A percentile compares a stretch with the other conserved stretches of the same genome.
Evolutionary conservation across 2,113 vertebrate species (phyloP).

Genomic region (Labeo catla): DNA sequence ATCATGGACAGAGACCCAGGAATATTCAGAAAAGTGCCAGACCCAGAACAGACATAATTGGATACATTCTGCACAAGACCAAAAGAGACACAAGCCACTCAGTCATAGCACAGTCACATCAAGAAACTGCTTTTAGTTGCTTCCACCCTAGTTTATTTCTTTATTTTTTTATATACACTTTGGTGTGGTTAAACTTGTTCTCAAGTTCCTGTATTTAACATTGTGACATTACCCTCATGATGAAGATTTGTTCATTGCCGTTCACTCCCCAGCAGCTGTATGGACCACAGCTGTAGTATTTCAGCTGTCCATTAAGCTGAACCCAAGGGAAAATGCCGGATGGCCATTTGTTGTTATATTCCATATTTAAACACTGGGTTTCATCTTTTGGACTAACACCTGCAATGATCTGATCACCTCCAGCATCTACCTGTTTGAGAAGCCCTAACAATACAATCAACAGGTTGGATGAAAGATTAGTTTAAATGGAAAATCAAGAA

Average conservation of each 20-base stretch:
- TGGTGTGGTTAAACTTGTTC: too few relatives aligned
- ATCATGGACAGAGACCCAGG: neutral
- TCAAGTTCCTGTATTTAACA: neutral
- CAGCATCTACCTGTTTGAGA: constrained; percentile 12
- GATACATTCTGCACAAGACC: neutral
- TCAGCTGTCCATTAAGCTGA: constrained; percentile 1
- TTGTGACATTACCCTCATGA: constrained; percentile 23
- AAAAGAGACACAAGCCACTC: neutral
- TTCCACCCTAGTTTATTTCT: too few relatives aligned
- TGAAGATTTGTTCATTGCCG: neutral
- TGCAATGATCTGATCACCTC: constrained; percentile 30
- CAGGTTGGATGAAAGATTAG: neutral
- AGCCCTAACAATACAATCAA: neutral
- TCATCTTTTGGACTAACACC: neutral
- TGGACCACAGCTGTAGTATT: constrained; percentile 41
- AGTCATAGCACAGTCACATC: neutral
- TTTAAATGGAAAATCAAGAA: too few relatives aligned
- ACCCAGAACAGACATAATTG: neutral
- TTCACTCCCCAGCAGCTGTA: constrained; percentile 54
- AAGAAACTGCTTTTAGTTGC: neutral
- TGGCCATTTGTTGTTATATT: neutral
- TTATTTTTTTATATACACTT: too few relatives aligned
- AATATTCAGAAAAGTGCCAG: rapidly evolving
- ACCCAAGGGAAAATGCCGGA: neutral
- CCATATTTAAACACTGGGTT: neutral